A percentile compares a stretch with the other conserved stretches of the same genome.
Conservation (phyloP, 2,888 invertebrate species). For the Caprella mutica region DNA sequence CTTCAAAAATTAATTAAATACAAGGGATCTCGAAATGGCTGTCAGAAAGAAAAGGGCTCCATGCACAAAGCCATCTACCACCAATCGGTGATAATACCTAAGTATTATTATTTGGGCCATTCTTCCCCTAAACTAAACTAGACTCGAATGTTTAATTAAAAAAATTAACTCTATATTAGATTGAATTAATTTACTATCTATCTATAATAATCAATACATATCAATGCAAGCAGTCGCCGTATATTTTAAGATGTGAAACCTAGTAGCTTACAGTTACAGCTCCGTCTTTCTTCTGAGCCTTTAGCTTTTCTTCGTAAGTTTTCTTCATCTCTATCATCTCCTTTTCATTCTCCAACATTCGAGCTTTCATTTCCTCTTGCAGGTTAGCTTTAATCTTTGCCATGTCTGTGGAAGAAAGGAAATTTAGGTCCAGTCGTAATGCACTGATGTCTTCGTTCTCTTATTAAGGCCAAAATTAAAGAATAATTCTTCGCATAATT, state of each 20-base stretch:
- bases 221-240: neutral
- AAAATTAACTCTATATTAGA: neutral
- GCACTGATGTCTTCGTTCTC: too few species aligned
- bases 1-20: too few species aligned
- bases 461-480: too few species aligned
- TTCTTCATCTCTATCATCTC: constrained; percentile 46
- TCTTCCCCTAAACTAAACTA: too few species aligned
- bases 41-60: too few species aligned
- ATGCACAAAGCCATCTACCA: too few species aligned
- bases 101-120: too few species aligned
- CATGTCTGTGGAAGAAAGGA: constrained; percentile 20
- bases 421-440: too few species aligned
- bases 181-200: neutral
- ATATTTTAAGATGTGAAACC: neutral
- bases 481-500: too few species aligned
- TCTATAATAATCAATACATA: neutral
- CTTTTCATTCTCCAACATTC: constrained; percentile 42
- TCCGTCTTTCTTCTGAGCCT: constrained; percentile 36
- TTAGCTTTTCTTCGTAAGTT: constrained; percentile 42
- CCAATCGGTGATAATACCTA: too few species aligned
- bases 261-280: constrained; percentile 7
- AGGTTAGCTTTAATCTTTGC: constrained; percentile 39
- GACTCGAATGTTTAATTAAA: too few species aligned
- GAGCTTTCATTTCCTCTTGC: constrained; percentile 41
- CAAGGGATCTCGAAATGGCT: too few species aligned